Conservation (phyloP, 2,113 vertebrate genomes). For the Erythrolamprus reginae region DNA sequence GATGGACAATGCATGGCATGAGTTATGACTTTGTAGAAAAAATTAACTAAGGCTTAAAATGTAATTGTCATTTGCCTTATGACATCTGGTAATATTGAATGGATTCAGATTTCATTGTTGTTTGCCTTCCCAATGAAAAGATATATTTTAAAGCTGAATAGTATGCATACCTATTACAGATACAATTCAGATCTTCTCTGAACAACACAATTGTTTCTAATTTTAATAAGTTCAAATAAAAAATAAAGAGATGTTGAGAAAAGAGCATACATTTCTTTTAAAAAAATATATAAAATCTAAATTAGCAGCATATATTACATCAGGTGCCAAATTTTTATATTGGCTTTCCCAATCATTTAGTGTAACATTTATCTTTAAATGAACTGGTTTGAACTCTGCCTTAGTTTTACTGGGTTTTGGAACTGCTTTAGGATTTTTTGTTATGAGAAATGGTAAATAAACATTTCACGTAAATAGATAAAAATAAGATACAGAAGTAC, state of each 20-base stretch:
- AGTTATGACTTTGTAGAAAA: not conserved
- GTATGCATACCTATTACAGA: not conserved
- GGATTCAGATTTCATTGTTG: not conserved
- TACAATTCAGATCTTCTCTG: not conserved
- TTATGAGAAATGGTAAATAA: not conserved
- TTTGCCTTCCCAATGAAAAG: not conserved
- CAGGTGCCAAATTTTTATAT: not conserved
- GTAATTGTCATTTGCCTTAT: slow-evolving; percentile 2
- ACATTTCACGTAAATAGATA: not conserved
- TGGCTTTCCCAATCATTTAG: not conserved
- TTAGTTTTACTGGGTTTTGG: not conserved
- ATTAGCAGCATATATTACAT: not conserved
- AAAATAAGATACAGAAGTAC: not conserved
- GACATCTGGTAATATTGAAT: not conserved
- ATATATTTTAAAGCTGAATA: not conserved
- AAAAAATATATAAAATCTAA: not conserved
- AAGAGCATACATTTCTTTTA: not conserved
- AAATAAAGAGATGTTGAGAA: not conserved
- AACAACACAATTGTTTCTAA: not conserved
- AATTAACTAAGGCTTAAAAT: not conserved
- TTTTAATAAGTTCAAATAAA: not conserved
- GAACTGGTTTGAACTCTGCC: not conserved
- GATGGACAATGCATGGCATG: not conserved
- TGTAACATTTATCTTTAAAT: not conserved
- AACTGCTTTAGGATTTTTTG: not conserved